Conservation (phyloP, 2,797 vertebrate species). For the Salarias fasciatus region DNA sequence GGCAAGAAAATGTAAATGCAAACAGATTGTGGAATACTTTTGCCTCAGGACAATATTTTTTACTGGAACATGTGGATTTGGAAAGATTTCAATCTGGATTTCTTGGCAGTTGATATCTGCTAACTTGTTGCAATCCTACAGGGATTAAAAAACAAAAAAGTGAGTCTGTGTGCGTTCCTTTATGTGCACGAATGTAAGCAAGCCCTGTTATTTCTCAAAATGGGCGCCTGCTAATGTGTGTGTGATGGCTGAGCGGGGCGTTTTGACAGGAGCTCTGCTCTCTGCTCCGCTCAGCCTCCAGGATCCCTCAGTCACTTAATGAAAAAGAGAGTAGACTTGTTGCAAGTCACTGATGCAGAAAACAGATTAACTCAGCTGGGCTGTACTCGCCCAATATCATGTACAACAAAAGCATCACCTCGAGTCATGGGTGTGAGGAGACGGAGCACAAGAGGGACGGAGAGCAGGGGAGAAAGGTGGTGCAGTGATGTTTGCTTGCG, state of each 20-base stretch:
- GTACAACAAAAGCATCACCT: slow-evolving; percentile 66
- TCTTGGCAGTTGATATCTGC: slow-evolving; percentile 8
- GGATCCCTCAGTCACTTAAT: slow-evolving; percentile 78
- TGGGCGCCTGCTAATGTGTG: slow-evolving; percentile 41
- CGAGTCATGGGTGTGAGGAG: slow-evolving; percentile 29
- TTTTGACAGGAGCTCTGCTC: slow-evolving; percentile 71
- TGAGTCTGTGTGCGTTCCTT: background rate
- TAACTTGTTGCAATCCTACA: slow-evolving; percentile 25
- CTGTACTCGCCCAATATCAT: slow-evolving; percentile 66
- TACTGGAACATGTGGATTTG: slow-evolving; percentile 24
- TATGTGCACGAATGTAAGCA: slow-evolving; percentile 31
- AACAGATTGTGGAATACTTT: slow-evolving; percentile 64
- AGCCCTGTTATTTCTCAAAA: slow-evolving; percentile 49
- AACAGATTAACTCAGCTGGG: slow-evolving; percentile 82
- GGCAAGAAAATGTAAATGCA: slow-evolving; percentile 26
- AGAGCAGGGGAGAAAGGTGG: background rate
- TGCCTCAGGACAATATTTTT: slow-evolving; percentile 51
- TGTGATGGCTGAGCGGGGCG: slow-evolving; percentile 35
- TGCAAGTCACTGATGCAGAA: slow-evolving; percentile 82
- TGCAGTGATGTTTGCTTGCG: background rate
- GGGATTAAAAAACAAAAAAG: background rate
- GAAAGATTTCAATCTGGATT: slow-evolving; percentile 38
- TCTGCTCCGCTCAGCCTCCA: slow-evolving; percentile 57
- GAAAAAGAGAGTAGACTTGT: slow-evolving; percentile 84
- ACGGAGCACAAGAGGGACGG: slow-evolving; percentile 12